A percentile compares a stretch with the other conserved stretches of the same genome.
Evolutionary conservation across 2,888 invertebrate genomes (phyloP).

Genomic region (Sphaerophoria rueppellii): DNA sequence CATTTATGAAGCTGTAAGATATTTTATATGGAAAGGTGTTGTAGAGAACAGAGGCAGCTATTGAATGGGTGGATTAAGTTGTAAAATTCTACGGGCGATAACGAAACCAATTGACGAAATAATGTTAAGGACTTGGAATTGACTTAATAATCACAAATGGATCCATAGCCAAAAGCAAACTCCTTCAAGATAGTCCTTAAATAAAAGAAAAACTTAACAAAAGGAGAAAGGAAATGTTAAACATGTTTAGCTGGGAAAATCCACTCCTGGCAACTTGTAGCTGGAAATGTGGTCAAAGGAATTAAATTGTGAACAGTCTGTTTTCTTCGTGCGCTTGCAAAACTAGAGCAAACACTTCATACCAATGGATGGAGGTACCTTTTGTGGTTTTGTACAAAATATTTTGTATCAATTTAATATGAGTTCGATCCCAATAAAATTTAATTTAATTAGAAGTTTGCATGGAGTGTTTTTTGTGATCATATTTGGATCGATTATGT

Average conservation of each 20-base stretch:
- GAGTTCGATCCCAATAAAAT: constrained; percentile 1
- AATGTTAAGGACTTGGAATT: no score
- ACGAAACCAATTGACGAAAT: no score
- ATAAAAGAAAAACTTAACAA: no score
- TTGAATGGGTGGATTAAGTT: background rate
- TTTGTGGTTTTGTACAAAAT: background rate
- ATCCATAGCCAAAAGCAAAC: no score
- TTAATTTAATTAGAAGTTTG: constrained; percentile 11
- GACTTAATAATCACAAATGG: no score
- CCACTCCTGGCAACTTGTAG: background rate
- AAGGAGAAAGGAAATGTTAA: no score
- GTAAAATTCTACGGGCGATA: background rate
- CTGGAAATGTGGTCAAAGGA: constrained; percentile 7
- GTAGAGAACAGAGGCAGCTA: no score
- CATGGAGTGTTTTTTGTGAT: background rate
- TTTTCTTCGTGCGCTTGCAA: background rate
- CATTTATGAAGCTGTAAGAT: constrained; percentile 12
- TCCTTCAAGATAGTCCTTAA: no score
- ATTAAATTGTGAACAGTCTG: background rate
- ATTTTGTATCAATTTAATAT: constrained; percentile 19
- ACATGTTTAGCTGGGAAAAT: background rate
- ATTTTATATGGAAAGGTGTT: background rate
- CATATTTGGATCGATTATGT: background rate
- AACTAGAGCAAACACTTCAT: constrained; percentile 28
- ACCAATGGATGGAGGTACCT: background rate